phyloP scores from a whole-genome alignment of 37 sponge, comb jelly and placozoan genomes.

The Mnemiopsis leidyi region DNA sequence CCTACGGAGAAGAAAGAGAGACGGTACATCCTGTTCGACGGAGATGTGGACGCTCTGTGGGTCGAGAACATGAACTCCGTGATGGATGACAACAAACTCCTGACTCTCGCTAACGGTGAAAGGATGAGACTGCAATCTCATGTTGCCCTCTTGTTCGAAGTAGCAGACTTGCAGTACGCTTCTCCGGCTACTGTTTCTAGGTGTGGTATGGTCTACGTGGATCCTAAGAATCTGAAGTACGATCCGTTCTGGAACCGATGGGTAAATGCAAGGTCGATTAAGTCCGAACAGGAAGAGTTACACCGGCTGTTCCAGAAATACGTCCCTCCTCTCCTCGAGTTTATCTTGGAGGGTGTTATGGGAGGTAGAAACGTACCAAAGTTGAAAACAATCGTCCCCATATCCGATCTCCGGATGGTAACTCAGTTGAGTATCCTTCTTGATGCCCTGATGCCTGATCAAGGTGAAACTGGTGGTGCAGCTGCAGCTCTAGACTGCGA shows the following conservation, averaged over 20 bases:
- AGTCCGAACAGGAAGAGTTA: conserved; percentile 76
- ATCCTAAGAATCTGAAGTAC: conserved; percentile 97
- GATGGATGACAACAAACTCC: conserved; percentile 98
- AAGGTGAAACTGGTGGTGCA: conserved; percentile 67
- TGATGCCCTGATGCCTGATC: conserved; percentile 80
- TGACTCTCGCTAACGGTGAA: conserved; percentile 98
- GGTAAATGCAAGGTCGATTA: conserved; percentile 72
- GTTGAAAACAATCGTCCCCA: conserved; percentile 88
- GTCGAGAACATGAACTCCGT: conserved; percentile 99
- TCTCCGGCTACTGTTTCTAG: conserved; percentile 98
- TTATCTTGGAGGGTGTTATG: conserved; percentile 89
- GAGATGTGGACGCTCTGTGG: conserved; percentile 99
- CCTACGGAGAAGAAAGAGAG: conserved; percentile 98
- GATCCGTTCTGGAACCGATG: conserved; percentile 92
- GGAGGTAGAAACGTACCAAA: conserved; percentile 88
- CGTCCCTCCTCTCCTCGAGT: conserved; percentile 76
- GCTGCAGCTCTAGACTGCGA: conserved; percentile 69
- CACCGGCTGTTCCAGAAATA: conserved; percentile 84
- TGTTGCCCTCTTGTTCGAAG: conserved; percentile 96
- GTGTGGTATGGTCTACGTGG: conserved; percentile 99
- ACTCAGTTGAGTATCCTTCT: conserved; percentile 75
- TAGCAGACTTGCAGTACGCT: conserved; percentile 97
- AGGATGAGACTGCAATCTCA: conserved; percentile 95
- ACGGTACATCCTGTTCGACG: conserved; percentile 94
- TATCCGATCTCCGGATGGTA: conserved; percentile 89